A percentile compares a stretch with the other conserved stretches of the same genome.
phyloP scores from a whole-genome alignment of 1,140 invertebrate species.

The Harpegnathos saltator region DNA sequence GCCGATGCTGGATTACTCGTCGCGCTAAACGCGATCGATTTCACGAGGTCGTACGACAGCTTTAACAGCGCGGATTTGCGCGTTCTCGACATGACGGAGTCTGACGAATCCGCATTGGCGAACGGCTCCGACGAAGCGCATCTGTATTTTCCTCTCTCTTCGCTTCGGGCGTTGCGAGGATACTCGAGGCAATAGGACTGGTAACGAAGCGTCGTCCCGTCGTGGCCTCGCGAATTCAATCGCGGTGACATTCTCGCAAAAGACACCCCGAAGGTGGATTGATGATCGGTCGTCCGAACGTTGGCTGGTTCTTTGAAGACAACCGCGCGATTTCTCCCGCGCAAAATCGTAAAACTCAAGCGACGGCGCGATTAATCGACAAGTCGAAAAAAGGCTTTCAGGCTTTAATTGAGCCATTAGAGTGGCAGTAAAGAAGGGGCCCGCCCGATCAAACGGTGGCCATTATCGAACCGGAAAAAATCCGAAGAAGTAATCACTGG shows the following conservation, averaged over 20 bases:
- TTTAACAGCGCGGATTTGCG: slow-evolving; percentile 5
- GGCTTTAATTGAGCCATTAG: slow-evolving; percentile 53
- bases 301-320: neutral
- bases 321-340: neutral
- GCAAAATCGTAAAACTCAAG: neutral
- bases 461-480: slow-evolving; percentile 49
- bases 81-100: neutral
- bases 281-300: too few relatives aligned
- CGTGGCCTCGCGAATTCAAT: neutral
- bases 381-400: slow-evolving; percentile 41
- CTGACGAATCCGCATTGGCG: slow-evolving; percentile 15
- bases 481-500: slow-evolving; percentile 49
- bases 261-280: neutral
- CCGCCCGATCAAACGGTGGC: slow-evolving; percentile 38
- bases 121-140: slow-evolving; percentile 17
- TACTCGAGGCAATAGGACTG: slow-evolving; percentile 2
- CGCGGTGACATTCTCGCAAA: neutral
- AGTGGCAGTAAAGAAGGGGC: slow-evolving; percentile 36
- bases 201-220: slow-evolving; percentile 8
- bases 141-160: neutral
- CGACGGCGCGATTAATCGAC: neutral
- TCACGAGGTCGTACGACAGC: neutral
- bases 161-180: slow-evolving; percentile 23
- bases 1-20: slow-evolving; percentile 13
- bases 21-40: neutral